phyloP scores from a whole-genome alignment of 2,113 vertebrate species.

The Passer domesticus region DNA sequence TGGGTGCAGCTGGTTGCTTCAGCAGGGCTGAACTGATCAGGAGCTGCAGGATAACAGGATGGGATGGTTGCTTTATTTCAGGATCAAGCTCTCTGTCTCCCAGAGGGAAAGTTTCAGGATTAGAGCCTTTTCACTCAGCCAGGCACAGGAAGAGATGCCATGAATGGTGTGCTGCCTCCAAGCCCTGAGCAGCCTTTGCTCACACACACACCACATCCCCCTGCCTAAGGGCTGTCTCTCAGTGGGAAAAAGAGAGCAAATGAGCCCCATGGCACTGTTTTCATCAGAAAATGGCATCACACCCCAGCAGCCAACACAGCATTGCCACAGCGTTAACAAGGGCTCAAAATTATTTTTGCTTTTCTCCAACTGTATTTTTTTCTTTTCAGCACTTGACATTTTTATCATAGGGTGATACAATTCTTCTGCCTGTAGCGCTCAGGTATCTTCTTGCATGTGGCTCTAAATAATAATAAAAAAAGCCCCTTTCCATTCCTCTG shows the following conservation, averaged over 20 bases:
- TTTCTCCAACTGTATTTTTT: background rate
- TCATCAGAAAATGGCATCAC: background rate
- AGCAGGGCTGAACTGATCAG: background rate
- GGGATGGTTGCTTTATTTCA: background rate
- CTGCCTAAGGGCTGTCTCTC: background rate
- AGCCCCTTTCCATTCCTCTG: background rate
- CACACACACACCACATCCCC: background rate
- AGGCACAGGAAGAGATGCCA: background rate
- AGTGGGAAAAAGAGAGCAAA: background rate
- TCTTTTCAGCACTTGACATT: background rate
- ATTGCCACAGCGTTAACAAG: background rate
- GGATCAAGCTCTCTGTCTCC: background rate
- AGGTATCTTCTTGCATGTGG: background rate
- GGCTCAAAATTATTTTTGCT: background rate
- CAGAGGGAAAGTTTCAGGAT: background rate
- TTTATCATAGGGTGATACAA: background rate
- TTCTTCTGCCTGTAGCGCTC: background rate
- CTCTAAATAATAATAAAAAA: background rate
- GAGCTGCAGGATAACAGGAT: background rate
- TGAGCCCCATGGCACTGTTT: background rate
- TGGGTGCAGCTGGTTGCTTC: background rate
- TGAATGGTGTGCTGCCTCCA: background rate
- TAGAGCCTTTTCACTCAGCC: background rate
- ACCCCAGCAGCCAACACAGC: background rate
- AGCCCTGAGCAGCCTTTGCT: background rate